Evolutionary conservation across 2,113 vertebrate species (phyloP).

Genomic region (Semnornis frantzii): DNA sequence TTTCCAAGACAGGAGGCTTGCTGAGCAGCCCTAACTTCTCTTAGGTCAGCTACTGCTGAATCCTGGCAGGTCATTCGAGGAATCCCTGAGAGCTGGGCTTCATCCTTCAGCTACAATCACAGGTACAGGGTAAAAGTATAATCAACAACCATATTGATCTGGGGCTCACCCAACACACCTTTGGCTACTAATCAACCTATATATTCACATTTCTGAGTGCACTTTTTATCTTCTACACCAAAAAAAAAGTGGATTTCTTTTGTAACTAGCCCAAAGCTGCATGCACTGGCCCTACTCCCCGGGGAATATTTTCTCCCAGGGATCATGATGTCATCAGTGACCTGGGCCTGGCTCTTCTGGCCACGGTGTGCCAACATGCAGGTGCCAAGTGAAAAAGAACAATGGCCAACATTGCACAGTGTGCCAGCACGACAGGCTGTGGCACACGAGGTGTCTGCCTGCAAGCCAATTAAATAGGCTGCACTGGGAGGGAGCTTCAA

Average conservation of each 20-base stretch:
- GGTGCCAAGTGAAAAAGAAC: slow-evolving; percentile 3
- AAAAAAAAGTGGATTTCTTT: neutral
- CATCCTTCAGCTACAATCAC: neutral
- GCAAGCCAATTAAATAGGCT: neutral
- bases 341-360: neutral
- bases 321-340: neutral
- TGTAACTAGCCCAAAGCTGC: neutral
- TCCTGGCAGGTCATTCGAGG: neutral
- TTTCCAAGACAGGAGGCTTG: neutral
- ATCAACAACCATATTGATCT: neutral
- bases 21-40: neutral
- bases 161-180: neutral
- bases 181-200: neutral
- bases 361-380: neutral
- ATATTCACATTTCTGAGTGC: neutral
- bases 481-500: neutral
- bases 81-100: neutral
- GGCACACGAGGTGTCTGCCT: neutral
- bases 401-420: neutral
- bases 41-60: neutral
- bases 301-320: neutral
- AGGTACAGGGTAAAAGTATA: neutral
- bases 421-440: slow-evolving; percentile 14
- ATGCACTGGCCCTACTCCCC: neutral
- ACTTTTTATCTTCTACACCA: neutral